phyloP scores from a whole-genome alignment of 2,113 vertebrate genomes.

The Sorex araneus region DNA sequence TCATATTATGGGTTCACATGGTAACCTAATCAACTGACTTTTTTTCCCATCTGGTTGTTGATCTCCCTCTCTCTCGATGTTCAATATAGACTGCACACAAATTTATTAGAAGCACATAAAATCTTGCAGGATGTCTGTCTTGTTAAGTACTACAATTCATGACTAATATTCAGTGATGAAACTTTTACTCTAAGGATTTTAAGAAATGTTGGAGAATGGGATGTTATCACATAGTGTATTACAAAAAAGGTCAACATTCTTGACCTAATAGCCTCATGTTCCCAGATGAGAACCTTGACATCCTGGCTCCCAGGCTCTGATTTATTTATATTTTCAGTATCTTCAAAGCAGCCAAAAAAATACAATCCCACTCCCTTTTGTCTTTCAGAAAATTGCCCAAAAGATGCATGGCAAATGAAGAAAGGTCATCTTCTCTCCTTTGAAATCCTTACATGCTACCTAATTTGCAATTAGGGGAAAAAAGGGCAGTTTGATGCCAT shows the following conservation, averaged over 20 bases:
- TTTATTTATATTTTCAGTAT: constrained; percentile 26
- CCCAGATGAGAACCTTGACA: constrained; percentile 45
- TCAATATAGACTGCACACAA: neutral
- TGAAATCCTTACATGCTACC: constrained; percentile 37
- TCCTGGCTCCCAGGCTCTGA: neutral
- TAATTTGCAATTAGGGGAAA: constrained; percentile 44
- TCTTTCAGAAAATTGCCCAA: neutral
- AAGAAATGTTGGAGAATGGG: constrained; percentile 38
- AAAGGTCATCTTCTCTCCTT: neutral
- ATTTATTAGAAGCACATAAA: constrained; percentile 50
- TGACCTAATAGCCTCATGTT: constrained; percentile 4
- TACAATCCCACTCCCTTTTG: constrained; percentile 32
- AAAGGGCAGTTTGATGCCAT: neutral
- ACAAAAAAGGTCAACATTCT: constrained; percentile 50
- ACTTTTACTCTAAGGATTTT: constrained; percentile 43
- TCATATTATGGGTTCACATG: neutral
- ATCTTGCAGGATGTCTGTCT: constrained; percentile 31
- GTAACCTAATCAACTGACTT: neutral
- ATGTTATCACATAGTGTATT: constrained; percentile 49
- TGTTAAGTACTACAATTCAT: constrained; percentile 25
- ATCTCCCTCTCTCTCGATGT: neutral
- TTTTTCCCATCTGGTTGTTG: constrained; percentile 51
- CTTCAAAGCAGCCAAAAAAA: constrained; percentile 16
- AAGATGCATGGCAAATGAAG: neutral
- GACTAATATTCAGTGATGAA: constrained; percentile 24